Percentiles rank a stretch among this genome's conserved stretches.
These are phyloP conservation scores for Microchrysa polita DNA, from an alignment of 2,888 invertebrate species.

Conservation along the genomic window DNA sequence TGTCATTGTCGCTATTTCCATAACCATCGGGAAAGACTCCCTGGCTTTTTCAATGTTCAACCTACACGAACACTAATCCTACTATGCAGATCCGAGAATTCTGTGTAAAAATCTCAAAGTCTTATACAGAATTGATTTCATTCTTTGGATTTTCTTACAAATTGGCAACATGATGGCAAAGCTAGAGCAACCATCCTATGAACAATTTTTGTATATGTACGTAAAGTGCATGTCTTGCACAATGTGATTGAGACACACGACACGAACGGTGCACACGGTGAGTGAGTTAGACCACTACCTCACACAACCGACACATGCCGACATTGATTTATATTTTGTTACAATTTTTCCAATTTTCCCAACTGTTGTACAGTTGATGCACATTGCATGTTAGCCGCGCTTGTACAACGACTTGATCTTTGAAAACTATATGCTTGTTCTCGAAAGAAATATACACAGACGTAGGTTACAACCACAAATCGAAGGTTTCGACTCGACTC, in stretches of 20 bases:
- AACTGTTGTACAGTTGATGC: neutral
- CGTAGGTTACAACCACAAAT: conserved; percentile 1
- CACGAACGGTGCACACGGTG: too few species aligned
- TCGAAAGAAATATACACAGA: conserved; percentile 6
- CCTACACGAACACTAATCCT: too few species aligned
- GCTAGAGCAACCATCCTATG: conserved; percentile 20
- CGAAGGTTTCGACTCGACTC: conserved; percentile 5
- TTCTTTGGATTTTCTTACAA: conserved; percentile 44
- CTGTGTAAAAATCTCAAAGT: conserved; percentile 26
- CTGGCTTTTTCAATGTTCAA: too few species aligned
- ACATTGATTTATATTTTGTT: conserved; percentile 44
- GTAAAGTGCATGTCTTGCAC: conserved; percentile 30
- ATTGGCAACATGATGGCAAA: conserved; percentile 42
- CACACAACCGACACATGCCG: conserved; percentile 12
- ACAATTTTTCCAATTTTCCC: conserved; percentile 39
- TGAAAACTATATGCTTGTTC: conserved; percentile 1
- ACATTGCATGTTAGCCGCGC: neutral
- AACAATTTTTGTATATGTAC: neutral
- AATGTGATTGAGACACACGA: neutral
- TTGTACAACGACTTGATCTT: neutral
- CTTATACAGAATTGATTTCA: conserved; percentile 42
- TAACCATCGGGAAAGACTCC: too few species aligned
- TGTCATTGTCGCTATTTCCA: too few species aligned
- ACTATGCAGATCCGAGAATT: too few species aligned
- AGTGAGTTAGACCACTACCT: conserved; percentile 23